These are phyloP conservation scores for Leptopilina syphax DNA, from an alignment of 2,888 invertebrate genomes.

Conservation along the genomic window DNA sequence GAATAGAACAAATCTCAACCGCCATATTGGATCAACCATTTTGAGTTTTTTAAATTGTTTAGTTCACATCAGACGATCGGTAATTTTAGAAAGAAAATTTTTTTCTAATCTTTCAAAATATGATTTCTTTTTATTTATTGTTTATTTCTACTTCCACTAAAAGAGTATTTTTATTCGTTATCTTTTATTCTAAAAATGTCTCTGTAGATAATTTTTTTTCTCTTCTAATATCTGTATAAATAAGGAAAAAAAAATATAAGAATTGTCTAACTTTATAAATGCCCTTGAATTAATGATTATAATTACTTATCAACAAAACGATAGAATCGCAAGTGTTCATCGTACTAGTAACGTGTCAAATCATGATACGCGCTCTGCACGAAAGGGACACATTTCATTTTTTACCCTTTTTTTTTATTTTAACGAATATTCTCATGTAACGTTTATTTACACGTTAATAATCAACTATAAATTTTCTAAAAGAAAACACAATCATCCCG, in stretches of 20 bases:
- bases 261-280: neutral
- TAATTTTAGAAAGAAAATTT: too few relatives aligned
- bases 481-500: neutral
- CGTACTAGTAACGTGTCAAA: neutral
- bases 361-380: constrained; percentile 26
- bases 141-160: too few relatives aligned
- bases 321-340: constrained; percentile 19
- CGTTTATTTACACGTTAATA: constrained; percentile 5
- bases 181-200: too few relatives aligned
- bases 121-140: too few relatives aligned
- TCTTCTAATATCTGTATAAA: too few relatives aligned
- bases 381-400: neutral
- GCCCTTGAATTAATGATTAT: constrained; percentile 4
- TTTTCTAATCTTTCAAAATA: too few relatives aligned
- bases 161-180: too few relatives aligned
- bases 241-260: neutral
- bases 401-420: too few relatives aligned
- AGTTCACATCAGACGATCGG: too few relatives aligned
- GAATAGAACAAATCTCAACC: too few relatives aligned
- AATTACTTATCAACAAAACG: neutral
- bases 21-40: too few relatives aligned
- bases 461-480: neutral
- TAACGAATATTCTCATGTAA: neutral
- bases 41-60: too few relatives aligned
- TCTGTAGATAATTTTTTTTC: neutral